Percentiles rank a stretch among this genome's conserved stretches.
Evolutionary conservation across 2,113 vertebrate genomes (phyloP).

Genomic region (Vulpes lagopus): DNA sequence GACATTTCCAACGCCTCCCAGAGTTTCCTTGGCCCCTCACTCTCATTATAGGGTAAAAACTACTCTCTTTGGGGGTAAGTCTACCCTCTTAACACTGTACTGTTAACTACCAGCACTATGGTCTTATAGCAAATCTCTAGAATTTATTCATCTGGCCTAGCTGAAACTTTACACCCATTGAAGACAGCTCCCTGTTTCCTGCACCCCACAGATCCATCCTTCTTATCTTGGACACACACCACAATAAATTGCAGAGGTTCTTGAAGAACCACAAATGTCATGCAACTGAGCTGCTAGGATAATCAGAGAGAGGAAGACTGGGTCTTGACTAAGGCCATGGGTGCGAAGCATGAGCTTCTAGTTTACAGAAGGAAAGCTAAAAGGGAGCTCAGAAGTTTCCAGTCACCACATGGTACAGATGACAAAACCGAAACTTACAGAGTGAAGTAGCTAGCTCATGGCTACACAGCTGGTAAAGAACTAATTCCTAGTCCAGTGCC

Average conservation of each 20-base stretch:
- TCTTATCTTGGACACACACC: neutral
- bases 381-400: neutral
- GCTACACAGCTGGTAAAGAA: slow-evolving; percentile 59
- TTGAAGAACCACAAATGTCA: neutral
- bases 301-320: slow-evolving; percentile 22
- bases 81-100: neutral
- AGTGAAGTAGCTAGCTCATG: slow-evolving; percentile 8
- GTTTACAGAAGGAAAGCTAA: neutral
- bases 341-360: neutral
- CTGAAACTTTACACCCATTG: neutral
- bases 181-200: neutral
- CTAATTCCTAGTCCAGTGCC: slow-evolving; percentile 25
- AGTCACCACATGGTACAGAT: slow-evolving; percentile 7
- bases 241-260: neutral
- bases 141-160: neutral
- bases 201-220: neutral
- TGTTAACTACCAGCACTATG: neutral
- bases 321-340: neutral
- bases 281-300: neutral
- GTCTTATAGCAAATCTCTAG: neutral
- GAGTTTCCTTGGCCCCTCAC: neutral
- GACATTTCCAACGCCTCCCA: neutral
- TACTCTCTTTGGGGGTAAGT: neutral
- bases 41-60: neutral
- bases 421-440: slow-evolving; percentile 40